Percentiles rank a stretch among this genome's conserved stretches.
Conservation (phyloP, 1,140 invertebrate genomes). For the Temnothorax nylanderi region DNA sequence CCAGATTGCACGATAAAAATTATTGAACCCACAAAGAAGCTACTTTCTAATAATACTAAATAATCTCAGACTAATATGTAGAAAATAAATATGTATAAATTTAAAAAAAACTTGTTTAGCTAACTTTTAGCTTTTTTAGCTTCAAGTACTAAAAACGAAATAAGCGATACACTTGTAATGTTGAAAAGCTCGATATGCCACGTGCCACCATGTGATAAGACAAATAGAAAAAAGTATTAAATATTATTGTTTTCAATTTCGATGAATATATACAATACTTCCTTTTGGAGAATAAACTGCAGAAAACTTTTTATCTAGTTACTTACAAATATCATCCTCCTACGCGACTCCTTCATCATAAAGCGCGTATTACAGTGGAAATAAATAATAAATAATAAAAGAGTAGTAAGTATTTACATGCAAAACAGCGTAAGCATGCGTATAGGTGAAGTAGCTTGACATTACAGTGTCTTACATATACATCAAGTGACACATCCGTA, state of each 20-base stretch:
- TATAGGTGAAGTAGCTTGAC: background rate
- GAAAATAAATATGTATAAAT: background rate
- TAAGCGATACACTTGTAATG: background rate
- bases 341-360: constrained; percentile 60
- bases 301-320: constrained; percentile 56
- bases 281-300: background rate
- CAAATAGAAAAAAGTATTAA: background rate
- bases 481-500: background rate
- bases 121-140: background rate
- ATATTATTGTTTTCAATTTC: background rate
- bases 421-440: constrained; percentile 8
- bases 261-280: background rate
- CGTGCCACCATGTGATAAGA: background rate
- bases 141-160: background rate
- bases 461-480: background rate
- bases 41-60: constrained; percentile 6
- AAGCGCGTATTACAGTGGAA: constrained; percentile 59
- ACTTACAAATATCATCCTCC: constrained; percentile 68
- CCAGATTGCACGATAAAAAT: background rate
- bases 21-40: background rate
- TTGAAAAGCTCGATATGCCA: background rate
- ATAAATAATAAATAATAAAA: constrained; percentile 18
- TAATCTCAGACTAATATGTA: background rate
- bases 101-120: background rate
- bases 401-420: constrained; percentile 49